Base-by-base conservation (phyloP, 2,113 vertebrate genomes). In the Zapus hudsonius region DNA sequence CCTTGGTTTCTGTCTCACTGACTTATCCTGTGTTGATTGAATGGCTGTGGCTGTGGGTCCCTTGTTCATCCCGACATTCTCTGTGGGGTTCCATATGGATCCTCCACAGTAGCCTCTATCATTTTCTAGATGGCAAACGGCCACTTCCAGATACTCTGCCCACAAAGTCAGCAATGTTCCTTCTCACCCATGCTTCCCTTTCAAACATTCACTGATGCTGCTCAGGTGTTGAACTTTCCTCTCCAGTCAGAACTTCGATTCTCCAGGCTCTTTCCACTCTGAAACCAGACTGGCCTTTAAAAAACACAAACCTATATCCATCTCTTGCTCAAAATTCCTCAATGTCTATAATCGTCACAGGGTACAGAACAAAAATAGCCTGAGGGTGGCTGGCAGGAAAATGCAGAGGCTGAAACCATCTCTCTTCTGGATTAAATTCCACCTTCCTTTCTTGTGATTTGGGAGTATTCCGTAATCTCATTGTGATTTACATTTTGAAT, bases 251-350 rank as follows among this genome's bases (percentile, higher is more conserved):
- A 1, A 1, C 17, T 25, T 44, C 27, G 16, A 23, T 36, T 78
- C 13, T 81, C 25, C 33, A 59, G 7, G n/a, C 52, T 52, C 19
- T 90, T 72, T 55, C 29, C 38, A 78, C 17, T 3, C 7, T 64
- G 40, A 3, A 5, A 12, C 12, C 73, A 80, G 69, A 57, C 20
- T n/a, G 36, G 52, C 47, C 64, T 78, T 89, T 74, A 79, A 79
- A 82, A 83, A 82, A 52, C 2, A 7, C 31, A 86, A 70, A 63
- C 63, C 52, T 83, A 1, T 40, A 42, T 33, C 44, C 17, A n/a
- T 42, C 70, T 70, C 22, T 27, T 70, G 8, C n/a, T 87, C 78
- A 88, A 87, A 90, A 85, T 12, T 73, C 73, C 23, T 61, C 87
- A 29, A 5, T 52, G 31, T 33, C 75, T 42, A 1, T 59, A 29